Evolutionary conservation across 1,140 invertebrate species (phyloP).

Genomic region (Lepeophtheirus salmonis): DNA sequence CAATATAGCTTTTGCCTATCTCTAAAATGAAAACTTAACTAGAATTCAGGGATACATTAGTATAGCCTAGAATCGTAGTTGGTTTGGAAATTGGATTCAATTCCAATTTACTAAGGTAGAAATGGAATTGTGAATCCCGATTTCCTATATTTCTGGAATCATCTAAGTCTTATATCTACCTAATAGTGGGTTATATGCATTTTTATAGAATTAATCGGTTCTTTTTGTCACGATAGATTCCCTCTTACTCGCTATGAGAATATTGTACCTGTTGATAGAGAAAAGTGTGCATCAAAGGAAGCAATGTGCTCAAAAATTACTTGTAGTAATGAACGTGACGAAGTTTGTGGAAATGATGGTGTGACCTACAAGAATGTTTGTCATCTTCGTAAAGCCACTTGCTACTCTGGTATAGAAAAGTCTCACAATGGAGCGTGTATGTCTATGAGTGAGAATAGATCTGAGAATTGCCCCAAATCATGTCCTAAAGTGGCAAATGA

Average conservation of each 20-base stretch:
- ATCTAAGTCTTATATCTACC: too few species aligned
- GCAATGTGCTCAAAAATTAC: conserved; percentile 46
- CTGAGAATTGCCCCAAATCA: conserved; percentile 41
- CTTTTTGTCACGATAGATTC: neutral
- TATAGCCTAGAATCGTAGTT: too few species aligned
- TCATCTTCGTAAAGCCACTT: conserved; percentile 20
- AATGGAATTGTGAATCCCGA: neutral
- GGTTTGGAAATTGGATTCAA: too few species aligned
- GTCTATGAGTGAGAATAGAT: conserved; percentile 37
- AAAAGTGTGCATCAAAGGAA: conserved; percentile 48
- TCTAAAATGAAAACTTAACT: too few species aligned
- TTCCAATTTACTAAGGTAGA: too few species aligned
- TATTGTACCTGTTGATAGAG: conserved; percentile 46
- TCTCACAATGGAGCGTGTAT: conserved; percentile 69
- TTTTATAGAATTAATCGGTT: too few species aligned
- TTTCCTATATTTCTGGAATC: conserved; percentile 17
- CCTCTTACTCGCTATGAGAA: conserved; percentile 8
- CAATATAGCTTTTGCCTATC: too few species aligned
- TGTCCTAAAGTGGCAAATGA: too few species aligned
- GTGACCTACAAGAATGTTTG: conserved; percentile 25
- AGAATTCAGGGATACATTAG: too few species aligned
- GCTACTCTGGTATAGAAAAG: conserved; percentile 56
- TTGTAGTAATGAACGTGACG: conserved; percentile 24
- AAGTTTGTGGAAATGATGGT: conserved; percentile 28
- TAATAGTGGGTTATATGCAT: too few species aligned